phyloP scores from a whole-genome alignment of 2,888 invertebrate species.

The Cyclophora punctaria region DNA sequence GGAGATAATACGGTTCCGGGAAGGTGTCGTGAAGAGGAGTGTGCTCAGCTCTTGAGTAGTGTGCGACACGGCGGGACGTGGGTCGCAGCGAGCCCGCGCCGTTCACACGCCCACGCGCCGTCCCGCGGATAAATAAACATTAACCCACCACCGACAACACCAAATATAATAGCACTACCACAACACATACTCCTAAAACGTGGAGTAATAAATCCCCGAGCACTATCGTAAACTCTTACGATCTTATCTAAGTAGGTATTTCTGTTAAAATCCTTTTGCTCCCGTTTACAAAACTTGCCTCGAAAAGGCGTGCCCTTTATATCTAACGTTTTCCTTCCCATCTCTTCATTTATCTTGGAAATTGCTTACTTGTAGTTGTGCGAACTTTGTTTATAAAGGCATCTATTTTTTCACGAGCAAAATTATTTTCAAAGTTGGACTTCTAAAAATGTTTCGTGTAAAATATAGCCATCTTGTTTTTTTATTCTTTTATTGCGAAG shows the following conservation, averaged over 20 bases:
- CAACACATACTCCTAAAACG: conserved; percentile 23
- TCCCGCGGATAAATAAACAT: conserved; percentile 13
- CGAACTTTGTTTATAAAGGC: conserved; percentile 24
- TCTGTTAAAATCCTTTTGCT: conserved; percentile 28
- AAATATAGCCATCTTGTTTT: no score
- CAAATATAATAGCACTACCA: conserved; percentile 14
- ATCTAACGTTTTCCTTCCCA: conserved; percentile 20
- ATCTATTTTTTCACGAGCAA: conserved; percentile 20
- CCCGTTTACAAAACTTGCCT: conserved; percentile 18
- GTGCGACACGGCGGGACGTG: neutral
- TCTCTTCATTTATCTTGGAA: conserved; percentile 24
- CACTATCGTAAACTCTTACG: conserved; percentile 31
- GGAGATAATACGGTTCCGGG: conserved; percentile 3
- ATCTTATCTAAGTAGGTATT: conserved; percentile 28
- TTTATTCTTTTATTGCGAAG: no score
- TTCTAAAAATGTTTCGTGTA: neutral
- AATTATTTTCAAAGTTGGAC: conserved; percentile 16
- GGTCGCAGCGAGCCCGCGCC: neutral
- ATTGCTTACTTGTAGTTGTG: conserved; percentile 23
- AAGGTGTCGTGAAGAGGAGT: neutral
- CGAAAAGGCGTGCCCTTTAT: conserved; percentile 19
- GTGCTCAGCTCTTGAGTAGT: neutral
- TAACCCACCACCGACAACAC: conserved; percentile 5
- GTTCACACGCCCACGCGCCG: conserved; percentile 16
- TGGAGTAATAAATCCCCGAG: conserved; percentile 27